Evolutionary conservation across 2,797 vertebrate genomes (phyloP).

Genomic region (Luscinia megarhynchos): DNA sequence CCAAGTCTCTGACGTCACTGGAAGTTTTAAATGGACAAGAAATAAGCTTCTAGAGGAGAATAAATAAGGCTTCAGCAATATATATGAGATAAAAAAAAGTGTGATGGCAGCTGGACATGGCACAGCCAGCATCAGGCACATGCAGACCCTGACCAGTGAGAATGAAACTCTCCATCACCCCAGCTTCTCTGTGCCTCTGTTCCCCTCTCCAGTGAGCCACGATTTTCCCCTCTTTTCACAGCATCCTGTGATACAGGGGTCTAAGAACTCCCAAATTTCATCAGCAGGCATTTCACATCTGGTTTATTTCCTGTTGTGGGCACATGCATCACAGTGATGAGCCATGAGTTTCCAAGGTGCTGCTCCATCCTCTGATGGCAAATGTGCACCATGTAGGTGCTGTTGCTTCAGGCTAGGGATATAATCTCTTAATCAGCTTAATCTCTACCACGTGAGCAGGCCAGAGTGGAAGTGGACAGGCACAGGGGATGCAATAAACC

Average conservation of each 20-base stretch:
- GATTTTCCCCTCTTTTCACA: not conserved
- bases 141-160: not conserved
- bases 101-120: not conserved
- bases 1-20: not conserved
- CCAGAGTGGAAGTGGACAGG: not conserved
- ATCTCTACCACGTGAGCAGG: not conserved
- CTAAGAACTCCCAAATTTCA: not conserved
- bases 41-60: not conserved
- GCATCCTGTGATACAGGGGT: not conserved
- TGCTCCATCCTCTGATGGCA: not conserved
- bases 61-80: not conserved
- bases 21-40: not conserved
- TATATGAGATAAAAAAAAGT: not conserved
- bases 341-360: not conserved
- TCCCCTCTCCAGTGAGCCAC: not conserved
- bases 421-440: not conserved
- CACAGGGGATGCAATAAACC: not conserved
- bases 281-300: not conserved
- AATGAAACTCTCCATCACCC: not conserved
- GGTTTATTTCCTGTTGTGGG: not conserved
- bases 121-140: not conserved
- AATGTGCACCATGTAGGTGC: rapidly evolving
- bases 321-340: not conserved
- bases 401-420: not conserved
- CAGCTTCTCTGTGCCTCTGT: not conserved